Conservation (phyloP, 1,140 invertebrate species). For the Papilio dardanus region DNA sequence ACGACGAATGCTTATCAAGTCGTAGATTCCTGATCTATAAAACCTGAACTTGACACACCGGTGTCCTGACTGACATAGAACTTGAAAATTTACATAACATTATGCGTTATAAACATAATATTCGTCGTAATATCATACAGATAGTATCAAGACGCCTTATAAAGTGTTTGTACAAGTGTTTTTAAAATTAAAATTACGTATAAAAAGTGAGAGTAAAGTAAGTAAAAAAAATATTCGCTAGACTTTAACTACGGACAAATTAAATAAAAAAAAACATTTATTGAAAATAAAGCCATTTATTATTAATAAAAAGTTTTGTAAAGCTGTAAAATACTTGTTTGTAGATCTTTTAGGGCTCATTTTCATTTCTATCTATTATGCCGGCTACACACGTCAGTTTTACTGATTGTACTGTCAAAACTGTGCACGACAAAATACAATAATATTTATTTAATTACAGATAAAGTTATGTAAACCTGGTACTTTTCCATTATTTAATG, state of each 20-base stretch:
- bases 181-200: not conserved
- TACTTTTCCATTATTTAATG: not conserved
- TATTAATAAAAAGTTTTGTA: too few relatives aligned
- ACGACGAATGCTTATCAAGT: not conserved
- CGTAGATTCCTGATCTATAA: conserved; percentile 38
- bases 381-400: too few relatives aligned
- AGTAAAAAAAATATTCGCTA: not conserved
- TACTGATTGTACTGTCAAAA: too few relatives aligned
- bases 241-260: not conserved
- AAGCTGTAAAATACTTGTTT: too few relatives aligned
- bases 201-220: conserved; percentile 28
- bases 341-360: not conserved
- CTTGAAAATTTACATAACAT: conserved; percentile 75
- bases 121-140: conserved; percentile 54
- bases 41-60: conserved; percentile 54
- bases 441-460: not conserved
- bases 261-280: not conserved
- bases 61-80: conserved; percentile 69
- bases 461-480: not conserved
- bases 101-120: conserved; percentile 63
- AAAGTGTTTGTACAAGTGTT: conserved; percentile 20
- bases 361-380: not conserved
- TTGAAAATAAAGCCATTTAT: too few relatives aligned
- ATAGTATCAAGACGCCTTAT: conserved; percentile 43
- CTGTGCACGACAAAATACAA: not conserved